Evolutionary conservation across 2,888 invertebrate species (phyloP), one percentile per base, ranked within the genome.

Genomic region (Acanthopleura granulata): DNA sequence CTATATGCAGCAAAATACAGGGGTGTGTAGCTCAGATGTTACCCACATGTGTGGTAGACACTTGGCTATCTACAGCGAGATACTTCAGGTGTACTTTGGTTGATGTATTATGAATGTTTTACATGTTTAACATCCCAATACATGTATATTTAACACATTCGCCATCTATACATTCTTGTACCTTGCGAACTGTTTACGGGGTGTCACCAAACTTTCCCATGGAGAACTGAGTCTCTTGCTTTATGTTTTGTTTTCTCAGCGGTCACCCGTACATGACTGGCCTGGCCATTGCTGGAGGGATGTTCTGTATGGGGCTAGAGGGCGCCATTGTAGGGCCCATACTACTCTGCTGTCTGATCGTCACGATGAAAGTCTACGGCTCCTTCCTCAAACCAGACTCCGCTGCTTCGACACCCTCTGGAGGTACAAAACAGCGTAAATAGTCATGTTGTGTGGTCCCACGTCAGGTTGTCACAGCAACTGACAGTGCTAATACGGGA

Each of bases 221-320:
- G 40, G 40, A 40, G 40, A 40, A 57, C 57, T 57, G 57, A 12
- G n/a, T 4, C 40, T 6, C 9, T 3, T 40, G 40, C 9, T 3
- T 40, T 3, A 40, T 40, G 40, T 40, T 40, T 40, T 40, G 40
- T 88, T 74, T 87, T 40, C 40, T 40, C 40, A 96, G 97, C 29
- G 97, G 97, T 1, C 98, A 98, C 92, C 98, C 98, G 0, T 99
- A 98, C 91, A 93, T 99, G 79, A 98, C 98, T 14, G 99, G 98
- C 51, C 92, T 99, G 74, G 96, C 99, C 1, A 97, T 99, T 87
- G 98, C 98, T 25, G 99, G 99, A 16, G 99, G 99, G 71, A 96
- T 99, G 88, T 97, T 98, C 91, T 99, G 97, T 93, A 92, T 98
- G 82, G 99, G 99, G 0, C 94, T 97, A 75, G 97, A 98, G 91